Base-by-base conservation (phyloP, 1,140 invertebrate species). In the Heliconius hewitsoni region DNA sequence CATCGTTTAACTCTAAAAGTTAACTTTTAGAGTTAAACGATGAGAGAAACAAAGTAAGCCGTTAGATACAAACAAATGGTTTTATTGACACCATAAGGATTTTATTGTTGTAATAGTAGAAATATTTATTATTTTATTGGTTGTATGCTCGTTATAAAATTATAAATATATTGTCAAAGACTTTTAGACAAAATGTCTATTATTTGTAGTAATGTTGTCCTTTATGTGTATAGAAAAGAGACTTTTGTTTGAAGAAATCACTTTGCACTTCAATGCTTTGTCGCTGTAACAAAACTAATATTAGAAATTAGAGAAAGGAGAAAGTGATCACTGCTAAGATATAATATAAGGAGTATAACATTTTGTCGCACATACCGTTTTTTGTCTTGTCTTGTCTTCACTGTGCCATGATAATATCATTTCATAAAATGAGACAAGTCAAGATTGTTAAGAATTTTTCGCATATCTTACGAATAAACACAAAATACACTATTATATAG, bases 1-100 rank as follows among this genome's bases (percentile, higher is more conserved):
- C n/a, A n/a, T n/a, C n/a, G n/a, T n/a, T n/a, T n/a, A n/a, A n/a
- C n/a, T n/a, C n/a, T n/a, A n/a, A n/a, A n/a, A 1, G 0, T 66
- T 66, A 27, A 66, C 23, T 27, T 66, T 66, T n/a, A 66, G 9
- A 66, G 27, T 66, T 66, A 66, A 27, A 5, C 13, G 27, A 27
- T 66, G 9, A 30, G 9, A 66, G n/a, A 30, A 66, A 66, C 60
- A 66, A 66, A 30, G 60, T 66, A 73, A 81, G 82, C 85, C 83
- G 84, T 85, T 89, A 83, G 73, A 75, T 83, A 81, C 42, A 82
- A 76, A 79, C 77, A 42, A 66, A 66, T 66, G 27, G 27, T 16
- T 88, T 88, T 88, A 88, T 87, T 87, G 88, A 85, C 83, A 87
- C 87, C 83, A 84, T 85, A 83, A 85, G 82, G 52, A 46, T 73